Conservation (phyloP, 2,113 vertebrate genomes). For the Siphamia tubifer region DNA sequence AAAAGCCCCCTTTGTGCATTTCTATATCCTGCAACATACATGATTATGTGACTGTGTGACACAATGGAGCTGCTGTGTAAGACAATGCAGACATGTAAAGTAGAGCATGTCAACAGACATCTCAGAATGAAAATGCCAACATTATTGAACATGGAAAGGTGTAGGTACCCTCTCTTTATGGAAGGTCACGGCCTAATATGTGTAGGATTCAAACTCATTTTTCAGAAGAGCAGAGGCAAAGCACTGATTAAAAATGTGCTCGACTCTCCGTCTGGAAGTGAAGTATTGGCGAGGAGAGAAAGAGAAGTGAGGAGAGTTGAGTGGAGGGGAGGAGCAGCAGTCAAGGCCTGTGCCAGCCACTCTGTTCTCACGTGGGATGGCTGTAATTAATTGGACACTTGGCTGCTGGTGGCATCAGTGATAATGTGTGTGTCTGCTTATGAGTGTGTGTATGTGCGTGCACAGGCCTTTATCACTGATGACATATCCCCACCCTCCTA, state of each 20-base stretch:
- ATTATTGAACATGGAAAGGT: neutral
- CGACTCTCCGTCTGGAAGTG: neutral
- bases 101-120: neutral
- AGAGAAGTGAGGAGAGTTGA: slow-evolving; percentile 25
- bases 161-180: neutral
- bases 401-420: slow-evolving; percentile 68
- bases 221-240: neutral
- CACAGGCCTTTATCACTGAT: slow-evolving; percentile 53
- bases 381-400: slow-evolving; percentile 77
- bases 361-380: slow-evolving; percentile 63
- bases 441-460: neutral
- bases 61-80: neutral
- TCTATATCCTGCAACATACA: neutral
- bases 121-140: neutral
- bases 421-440: slow-evolving; percentile 4
- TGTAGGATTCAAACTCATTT: neutral
- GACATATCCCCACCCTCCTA: slow-evolving; percentile 64
- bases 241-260: slow-evolving; percentile 36
- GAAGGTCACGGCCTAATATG: neutral
- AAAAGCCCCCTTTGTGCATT: neutral
- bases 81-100: neutral
- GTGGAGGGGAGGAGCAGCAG: slow-evolving; percentile 57
- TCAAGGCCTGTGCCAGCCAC: slow-evolving; percentile 58
- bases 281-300: slow-evolving; percentile 24
- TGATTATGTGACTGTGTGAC: neutral